Evolutionary conservation across 2,113 vertebrate species (phyloP).

Genomic region (Cyprinodon variegatus): DNA sequence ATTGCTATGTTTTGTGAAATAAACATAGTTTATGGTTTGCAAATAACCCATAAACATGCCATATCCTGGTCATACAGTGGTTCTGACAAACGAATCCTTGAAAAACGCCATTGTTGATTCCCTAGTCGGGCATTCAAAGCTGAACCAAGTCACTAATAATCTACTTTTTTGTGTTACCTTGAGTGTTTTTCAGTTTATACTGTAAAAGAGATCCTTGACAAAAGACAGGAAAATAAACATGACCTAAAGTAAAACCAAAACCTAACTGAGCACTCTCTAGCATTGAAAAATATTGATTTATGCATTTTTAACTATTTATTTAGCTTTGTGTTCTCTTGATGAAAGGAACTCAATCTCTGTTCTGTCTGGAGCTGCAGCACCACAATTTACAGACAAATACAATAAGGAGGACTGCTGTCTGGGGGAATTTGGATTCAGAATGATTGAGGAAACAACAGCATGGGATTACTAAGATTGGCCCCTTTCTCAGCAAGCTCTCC

Average conservation of each 20-base stretch:
- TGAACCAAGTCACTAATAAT: too few species aligned
- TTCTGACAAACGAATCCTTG: not conserved
- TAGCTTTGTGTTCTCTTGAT: not conserved
- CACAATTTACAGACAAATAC: conserved; percentile 29
- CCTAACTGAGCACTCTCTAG: too few species aligned
- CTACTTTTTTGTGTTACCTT: too few species aligned
- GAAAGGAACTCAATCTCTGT: conserved; percentile 31
- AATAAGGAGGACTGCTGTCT: conserved; percentile 52
- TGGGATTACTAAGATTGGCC: conserved; percentile 63
- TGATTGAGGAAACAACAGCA: conserved; percentile 57
- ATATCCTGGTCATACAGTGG: not conserved
- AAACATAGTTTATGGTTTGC: not conserved
- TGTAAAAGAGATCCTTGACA: too few species aligned
- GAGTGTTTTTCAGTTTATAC: too few species aligned
- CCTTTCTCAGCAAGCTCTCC: conserved; percentile 10
- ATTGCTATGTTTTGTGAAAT: not conserved
- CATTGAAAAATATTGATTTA: too few species aligned
- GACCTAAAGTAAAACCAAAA: too few species aligned
- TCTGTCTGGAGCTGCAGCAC: conserved; percentile 39
- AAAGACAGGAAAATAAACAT: too few species aligned
- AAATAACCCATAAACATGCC: not conserved
- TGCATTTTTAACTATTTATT: conserved; percentile 8
- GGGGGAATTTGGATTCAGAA: conserved; percentile 44
- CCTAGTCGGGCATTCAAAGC: too few species aligned
- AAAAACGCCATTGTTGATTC: too few species aligned